phyloP scores from a whole-genome alignment of 2,888 invertebrate genomes.

The Thysanoteuthis rhombus region DNA sequence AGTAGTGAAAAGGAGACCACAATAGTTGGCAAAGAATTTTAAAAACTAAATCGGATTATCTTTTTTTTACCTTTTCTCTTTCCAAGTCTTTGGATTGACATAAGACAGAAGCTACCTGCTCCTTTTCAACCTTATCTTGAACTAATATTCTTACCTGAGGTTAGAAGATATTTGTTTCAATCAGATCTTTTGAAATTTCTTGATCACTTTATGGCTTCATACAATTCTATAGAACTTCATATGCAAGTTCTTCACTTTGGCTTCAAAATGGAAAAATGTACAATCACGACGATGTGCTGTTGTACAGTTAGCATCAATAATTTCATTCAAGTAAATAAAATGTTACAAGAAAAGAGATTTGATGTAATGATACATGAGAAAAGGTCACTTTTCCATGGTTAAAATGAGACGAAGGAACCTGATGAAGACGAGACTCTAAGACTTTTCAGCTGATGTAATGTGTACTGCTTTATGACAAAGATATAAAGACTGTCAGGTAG shows the following conservation, averaged over 20 bases:
- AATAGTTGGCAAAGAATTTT: not conserved
- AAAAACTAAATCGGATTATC: not conserved
- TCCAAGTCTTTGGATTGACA: not conserved
- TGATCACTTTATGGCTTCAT: not conserved
- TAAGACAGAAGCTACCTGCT: not conserved
- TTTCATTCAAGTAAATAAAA: not conserved
- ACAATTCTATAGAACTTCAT: not conserved
- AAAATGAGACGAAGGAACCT: not conserved
- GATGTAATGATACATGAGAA: not conserved
- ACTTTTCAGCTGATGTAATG: not conserved
- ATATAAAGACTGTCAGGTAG: not conserved
- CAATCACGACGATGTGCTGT: not conserved
- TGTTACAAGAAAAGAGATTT: not conserved
- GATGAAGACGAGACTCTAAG: not conserved
- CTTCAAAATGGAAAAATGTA: not conserved
- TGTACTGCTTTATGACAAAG: not conserved
- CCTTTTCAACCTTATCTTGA: not conserved
- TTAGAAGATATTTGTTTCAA: not conserved
- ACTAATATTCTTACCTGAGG: not conserved
- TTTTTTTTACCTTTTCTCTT: not conserved
- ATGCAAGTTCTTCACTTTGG: not conserved
- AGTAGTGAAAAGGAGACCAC: not conserved
- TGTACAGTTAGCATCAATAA: not conserved
- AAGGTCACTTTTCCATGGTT: not conserved
- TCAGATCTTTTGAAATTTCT: not conserved